phyloP scores from a whole-genome alignment of 2,888 invertebrate genomes.

The Conistra vaccinii region DNA sequence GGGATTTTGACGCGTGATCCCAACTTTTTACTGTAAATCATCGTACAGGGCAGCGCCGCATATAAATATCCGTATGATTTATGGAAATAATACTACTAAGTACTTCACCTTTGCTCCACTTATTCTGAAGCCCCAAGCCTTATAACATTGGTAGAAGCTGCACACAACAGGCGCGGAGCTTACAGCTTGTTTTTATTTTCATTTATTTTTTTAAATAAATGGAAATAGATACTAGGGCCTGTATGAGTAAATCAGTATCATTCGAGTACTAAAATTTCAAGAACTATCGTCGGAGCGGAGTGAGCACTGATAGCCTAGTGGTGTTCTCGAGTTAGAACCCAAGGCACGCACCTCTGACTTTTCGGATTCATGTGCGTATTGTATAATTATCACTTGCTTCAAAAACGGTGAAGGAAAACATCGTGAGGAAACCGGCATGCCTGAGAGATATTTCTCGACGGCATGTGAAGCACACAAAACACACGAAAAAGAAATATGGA shows the following conservation, averaged over 20 bases:
- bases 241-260: not conserved
- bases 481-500: not conserved
- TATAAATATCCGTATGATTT: not conserved
- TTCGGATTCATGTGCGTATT: too few species aligned
- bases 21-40: not conserved
- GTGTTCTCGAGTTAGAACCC: too few species aligned
- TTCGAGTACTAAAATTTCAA: not conserved
- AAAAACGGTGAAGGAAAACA: too few species aligned
- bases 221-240: too few species aligned
- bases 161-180: slow-evolving; percentile 2
- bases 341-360: too few species aligned
- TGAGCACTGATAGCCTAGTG: too few species aligned
- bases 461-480: too few species aligned
- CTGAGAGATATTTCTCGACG: too few species aligned
- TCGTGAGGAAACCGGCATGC: too few species aligned
- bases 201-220: not conserved
- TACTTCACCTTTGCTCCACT: slow-evolving; percentile 51
- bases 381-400: too few species aligned
- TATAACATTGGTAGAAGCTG: slow-evolving; percentile 8
- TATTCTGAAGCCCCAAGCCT: slow-evolving; percentile 48
- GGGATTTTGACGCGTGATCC: not conserved
- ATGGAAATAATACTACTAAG: slow-evolving; percentile 44
- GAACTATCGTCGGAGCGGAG: not conserved
- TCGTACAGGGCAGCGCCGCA: not conserved
- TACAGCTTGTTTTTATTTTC: not conserved